These are phyloP conservation scores for Tragelaphus strepsiceros DNA, from an alignment of 2,113 vertebrate genomes.

Conservation along the genomic window DNA sequence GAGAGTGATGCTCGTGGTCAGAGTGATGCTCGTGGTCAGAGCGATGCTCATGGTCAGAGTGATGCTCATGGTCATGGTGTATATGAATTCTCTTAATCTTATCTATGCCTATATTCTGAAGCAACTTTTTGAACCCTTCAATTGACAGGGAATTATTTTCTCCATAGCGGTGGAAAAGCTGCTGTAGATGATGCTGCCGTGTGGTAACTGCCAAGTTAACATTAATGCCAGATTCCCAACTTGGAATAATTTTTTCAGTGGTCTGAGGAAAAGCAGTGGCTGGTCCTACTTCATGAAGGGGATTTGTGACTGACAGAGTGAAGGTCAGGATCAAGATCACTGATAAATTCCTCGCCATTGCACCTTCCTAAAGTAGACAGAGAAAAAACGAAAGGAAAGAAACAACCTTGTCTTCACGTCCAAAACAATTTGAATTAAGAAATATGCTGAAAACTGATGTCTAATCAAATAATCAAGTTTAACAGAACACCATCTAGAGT, in stretches of 20 bases:
- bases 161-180: constrained; percentile 92
- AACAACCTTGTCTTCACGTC: neutral
- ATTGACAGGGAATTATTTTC: constrained; percentile 93
- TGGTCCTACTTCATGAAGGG: constrained; percentile 64
- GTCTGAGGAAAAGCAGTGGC: constrained; percentile 75
- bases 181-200: constrained; percentile 88
- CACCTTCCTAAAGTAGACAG: constrained; percentile 54
- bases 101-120: constrained; percentile 89
- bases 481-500: neutral
- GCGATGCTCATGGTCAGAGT: constrained; percentile 3
- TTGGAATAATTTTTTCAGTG: constrained; percentile 72
- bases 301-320: constrained; percentile 69
- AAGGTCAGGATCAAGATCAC: constrained; percentile 65
- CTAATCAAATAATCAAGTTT: neutral
- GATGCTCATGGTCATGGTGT: constrained; percentile 74
- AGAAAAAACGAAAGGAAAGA: neutral
- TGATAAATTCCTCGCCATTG: constrained; percentile 68
- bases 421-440: constrained; percentile 27
- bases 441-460: constrained; percentile 9
- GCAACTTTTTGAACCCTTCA: constrained; percentile 87
- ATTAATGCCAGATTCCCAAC: constrained; percentile 80
- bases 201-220: constrained; percentile 79
- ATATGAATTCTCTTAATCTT: constrained; percentile 83
- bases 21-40: constrained; percentile 10
- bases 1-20: constrained; percentile 53